Evolutionary conservation across 2,113 vertebrate species (phyloP), one percentile per base, ranked within the genome.

Genomic region (Anthoscopus minutus): DNA sequence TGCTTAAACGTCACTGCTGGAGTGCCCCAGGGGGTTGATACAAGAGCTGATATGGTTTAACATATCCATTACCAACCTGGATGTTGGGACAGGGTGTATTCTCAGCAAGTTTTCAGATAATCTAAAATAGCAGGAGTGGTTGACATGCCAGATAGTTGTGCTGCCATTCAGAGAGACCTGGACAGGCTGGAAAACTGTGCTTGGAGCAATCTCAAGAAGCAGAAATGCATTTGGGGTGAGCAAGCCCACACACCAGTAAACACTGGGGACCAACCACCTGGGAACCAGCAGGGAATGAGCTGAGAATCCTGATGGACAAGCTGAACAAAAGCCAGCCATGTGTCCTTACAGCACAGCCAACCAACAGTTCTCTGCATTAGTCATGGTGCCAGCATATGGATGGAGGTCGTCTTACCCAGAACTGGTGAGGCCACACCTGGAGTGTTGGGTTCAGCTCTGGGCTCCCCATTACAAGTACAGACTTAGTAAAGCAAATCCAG

Each of bases 401-500:
- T 9, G 19, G 30, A 86, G 7, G 33, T 51, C 28, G 65, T 25
- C 13, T 15, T 31, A 7, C 33, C 56, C 37, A 47, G 54, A 37
- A 47, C 27, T 35, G 23, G 45, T 7, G 17, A 78, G n/a, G 38
- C 16, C 33, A 54, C 18, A 53, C 1, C 31, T 33, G 28, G 48
- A 87, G 25, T 5, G 6, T 44, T 40, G 50, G 13, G 58, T 58
- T 6, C 57, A 71, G n/a, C 58, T 88, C 66, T 53, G 22, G 42
- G 33, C 23, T 76, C 13, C 22, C 5, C 33, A 58, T 35, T 6
- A 31, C 20, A 64, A 28, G 6, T 3, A 64, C 0, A 0, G 21
- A 53, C 7, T 44, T 35, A 27, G 8, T 27, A 66, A 18, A 76
- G 61, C 6, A 66, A 82, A 82, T 18, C 12, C 44, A 66, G 47